These are phyloP conservation scores for Agriopis aurantiaria DNA, from an alignment of 2,888 invertebrate genomes.

Conservation along the genomic window DNA sequence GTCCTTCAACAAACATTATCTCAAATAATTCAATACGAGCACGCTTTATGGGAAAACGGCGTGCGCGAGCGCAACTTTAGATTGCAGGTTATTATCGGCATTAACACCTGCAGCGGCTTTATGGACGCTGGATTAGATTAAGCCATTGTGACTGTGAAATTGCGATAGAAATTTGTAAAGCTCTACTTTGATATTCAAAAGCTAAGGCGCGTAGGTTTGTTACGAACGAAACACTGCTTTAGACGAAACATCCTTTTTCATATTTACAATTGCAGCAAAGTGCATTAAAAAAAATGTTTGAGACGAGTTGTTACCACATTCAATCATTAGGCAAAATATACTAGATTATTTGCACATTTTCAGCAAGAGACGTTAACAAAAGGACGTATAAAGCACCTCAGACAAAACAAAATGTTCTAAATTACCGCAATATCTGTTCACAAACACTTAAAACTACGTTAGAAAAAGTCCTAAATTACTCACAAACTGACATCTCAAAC, in stretches of 20 bases:
- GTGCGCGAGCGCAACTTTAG: conserved; percentile 27
- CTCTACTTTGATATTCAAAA: conserved; percentile 1
- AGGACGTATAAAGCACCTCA: too few species aligned
- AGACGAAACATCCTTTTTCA: not conserved
- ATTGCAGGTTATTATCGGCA: conserved; percentile 36
- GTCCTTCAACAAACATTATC: conserved; percentile 63
- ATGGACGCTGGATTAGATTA: conserved; percentile 30
- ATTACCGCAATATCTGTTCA: too few species aligned
- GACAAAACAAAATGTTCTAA: too few species aligned
- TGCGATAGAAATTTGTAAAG: conserved; percentile 9
- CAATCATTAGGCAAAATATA: too few species aligned
- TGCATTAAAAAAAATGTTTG: too few species aligned
- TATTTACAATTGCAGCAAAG: too few species aligned
- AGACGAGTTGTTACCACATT: too few species aligned
- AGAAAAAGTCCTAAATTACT: too few species aligned
- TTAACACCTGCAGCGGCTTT: conserved; percentile 35
- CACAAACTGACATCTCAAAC: too few species aligned
- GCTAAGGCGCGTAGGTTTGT: not conserved
- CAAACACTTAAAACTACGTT: too few species aligned
- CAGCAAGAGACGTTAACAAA: too few species aligned
- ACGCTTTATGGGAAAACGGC: conserved; percentile 32
- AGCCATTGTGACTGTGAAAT: conserved; percentile 29
- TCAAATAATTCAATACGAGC: conserved; percentile 43
- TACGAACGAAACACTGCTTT: not conserved
- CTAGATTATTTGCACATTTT: too few species aligned